Percentiles rank a stretch among this genome's conserved stretches.
These are phyloP conservation scores for Dimorphilus gyrociliatus DNA, from an alignment of 2,888 invertebrate species.

Conservation along the genomic window DNA sequence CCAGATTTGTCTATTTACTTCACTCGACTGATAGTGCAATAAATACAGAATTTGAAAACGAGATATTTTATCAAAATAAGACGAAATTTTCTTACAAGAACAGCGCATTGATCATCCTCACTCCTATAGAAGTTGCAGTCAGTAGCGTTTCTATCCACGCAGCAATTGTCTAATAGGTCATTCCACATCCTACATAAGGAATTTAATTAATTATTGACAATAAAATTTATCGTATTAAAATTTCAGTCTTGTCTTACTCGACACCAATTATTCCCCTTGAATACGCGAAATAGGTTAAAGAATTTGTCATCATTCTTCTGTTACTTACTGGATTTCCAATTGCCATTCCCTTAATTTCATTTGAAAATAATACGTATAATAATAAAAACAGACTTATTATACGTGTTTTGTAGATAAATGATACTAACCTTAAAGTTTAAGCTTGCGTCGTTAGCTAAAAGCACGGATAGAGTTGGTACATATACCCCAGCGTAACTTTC, in stretches of 20 bases:
- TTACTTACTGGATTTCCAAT: constrained; percentile 8
- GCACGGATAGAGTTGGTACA: constrained; percentile 7
- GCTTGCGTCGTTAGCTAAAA: constrained; percentile 5
- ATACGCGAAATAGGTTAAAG: constrained; percentile 4
- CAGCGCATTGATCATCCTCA: constrained; percentile 1
- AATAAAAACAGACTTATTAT: neutral
- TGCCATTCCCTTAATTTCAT: constrained; percentile 5
- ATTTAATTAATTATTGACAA: neutral
- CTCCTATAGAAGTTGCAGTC: constrained; percentile 4
- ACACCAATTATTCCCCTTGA: constrained; percentile 5
- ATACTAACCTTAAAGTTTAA: constrained; percentile 8
- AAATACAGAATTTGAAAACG: too few relatives aligned
- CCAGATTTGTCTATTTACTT: constrained; percentile 4
- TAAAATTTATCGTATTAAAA: too few relatives aligned
- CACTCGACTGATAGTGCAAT: too few relatives aligned
- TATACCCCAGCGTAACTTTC: constrained; percentile 10
- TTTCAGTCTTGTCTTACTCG: constrained; percentile 4
- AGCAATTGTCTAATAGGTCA: constrained; percentile 5
- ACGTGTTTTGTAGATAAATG: neutral
- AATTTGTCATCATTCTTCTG: constrained; percentile 5
- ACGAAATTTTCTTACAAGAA: too few relatives aligned
- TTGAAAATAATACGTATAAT: neutral
- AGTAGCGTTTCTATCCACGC: constrained; percentile 4
- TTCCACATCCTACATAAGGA: constrained; percentile 4
- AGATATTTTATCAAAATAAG: too few relatives aligned